Conservation (phyloP, 2,113 vertebrate species). For the Brienomyrus brachyistius region DNA sequence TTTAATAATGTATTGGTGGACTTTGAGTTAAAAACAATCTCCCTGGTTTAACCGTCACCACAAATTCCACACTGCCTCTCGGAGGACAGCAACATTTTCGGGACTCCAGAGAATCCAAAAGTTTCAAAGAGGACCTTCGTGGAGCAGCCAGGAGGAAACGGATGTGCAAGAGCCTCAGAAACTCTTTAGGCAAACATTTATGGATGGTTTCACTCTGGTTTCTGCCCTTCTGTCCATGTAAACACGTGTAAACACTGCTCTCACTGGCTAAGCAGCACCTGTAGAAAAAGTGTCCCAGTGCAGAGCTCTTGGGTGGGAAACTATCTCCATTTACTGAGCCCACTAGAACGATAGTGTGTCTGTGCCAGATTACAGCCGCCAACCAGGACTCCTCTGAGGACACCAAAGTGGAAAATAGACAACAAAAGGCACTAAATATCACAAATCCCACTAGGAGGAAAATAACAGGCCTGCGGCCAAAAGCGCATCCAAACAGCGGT, state of each 20-base stretch:
- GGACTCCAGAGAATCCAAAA: neutral
- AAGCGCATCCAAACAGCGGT: neutral
- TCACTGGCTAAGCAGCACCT: neutral
- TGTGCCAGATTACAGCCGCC: neutral
- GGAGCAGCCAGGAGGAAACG: neutral
- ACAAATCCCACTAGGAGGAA: constrained; percentile 7
- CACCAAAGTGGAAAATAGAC: neutral
- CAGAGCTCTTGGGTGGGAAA: neutral
- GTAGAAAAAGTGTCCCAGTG: neutral
- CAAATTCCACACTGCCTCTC: neutral
- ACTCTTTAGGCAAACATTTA: neutral
- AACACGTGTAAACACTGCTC: neutral
- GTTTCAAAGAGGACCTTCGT: neutral
- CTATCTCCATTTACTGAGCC: neutral
- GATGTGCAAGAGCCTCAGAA: neutral
- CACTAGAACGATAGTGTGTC: neutral
- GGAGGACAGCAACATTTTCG: neutral
- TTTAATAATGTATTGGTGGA: neutral
- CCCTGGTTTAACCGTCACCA: neutral
- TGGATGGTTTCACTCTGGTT: neutral
- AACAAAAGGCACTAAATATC: neutral
- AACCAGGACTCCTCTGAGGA: neutral
- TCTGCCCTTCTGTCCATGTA: neutral
- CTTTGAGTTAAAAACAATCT: neutral
- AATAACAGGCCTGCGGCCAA: constrained; percentile 6